A percentile compares a stretch with the other conserved stretches of the same genome.
Conservation (phyloP, 2,888 invertebrate species). For the Apoda limacodes region DNA sequence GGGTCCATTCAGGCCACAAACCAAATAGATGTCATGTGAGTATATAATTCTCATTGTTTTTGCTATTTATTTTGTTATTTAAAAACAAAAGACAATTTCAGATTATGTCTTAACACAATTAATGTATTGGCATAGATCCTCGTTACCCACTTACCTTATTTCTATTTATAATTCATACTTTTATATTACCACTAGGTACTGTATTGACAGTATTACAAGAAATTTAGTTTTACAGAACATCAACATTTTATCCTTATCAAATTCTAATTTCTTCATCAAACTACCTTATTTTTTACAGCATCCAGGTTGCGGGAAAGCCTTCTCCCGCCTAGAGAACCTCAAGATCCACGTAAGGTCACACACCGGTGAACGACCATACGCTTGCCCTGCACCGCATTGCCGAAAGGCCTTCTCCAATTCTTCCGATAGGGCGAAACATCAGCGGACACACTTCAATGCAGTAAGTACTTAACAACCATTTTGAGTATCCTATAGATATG, state of each 20-base stretch:
- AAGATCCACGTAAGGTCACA: conserved; percentile 97
- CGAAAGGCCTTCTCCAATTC: conserved; percentile 98
- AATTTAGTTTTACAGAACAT: no score
- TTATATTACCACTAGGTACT: no score
- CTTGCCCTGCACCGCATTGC: conserved; percentile 93
- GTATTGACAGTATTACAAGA: no score
- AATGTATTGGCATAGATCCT: background rate
- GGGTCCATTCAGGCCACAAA: conserved; percentile 98
- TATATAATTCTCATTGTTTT: conserved; percentile 23
- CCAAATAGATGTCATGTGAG: conserved; percentile 98
- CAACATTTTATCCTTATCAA: no score
- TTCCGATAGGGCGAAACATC: conserved; percentile 98
- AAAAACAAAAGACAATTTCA: background rate
- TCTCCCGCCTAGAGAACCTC: conserved; percentile 95
- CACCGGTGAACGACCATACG: conserved; percentile 96
- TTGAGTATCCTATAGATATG: no score
- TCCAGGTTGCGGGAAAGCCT: conserved; percentile 93
- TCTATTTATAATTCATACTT: no score
- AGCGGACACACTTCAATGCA: conserved; percentile 97
- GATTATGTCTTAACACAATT: background rate
- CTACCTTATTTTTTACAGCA: conserved; percentile 76
- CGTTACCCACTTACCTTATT: no score
- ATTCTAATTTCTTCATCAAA: no score
- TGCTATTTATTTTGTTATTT: background rate
- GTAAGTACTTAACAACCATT: conserved; percentile 76